Evolutionary conservation across 2,797 vertebrate species (phyloP), one percentile per base, ranked within the genome.

Genomic region (Lagocephalus sceleratus): DNA sequence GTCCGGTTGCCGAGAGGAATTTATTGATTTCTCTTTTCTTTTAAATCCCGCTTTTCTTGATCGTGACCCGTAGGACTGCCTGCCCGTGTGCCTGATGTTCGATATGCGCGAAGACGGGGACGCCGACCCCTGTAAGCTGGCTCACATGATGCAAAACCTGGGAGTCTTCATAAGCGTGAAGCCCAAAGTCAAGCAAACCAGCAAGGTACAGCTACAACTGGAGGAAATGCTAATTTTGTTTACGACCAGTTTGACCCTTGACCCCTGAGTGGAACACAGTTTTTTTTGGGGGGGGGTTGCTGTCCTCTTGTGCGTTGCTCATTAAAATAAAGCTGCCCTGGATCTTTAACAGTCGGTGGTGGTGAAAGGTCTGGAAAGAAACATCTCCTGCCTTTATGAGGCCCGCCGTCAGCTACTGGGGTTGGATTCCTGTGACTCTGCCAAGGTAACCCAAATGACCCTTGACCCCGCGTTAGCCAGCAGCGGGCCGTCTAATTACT

Each of bases 11-110:
- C 5, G 9, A 11, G 29, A 29, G 29, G 29, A 29, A 8, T 25
- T 25, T 7, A 35, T n/a, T 35, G 32, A 14, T 12, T 35, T 35
- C 14, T 12, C 14, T 35, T 2, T 52, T 14, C 56, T 49, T 59
- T 20, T 15, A 39, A 39, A 17, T 17, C 16, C 14, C 17, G 8
- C 39, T 10, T 54, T 11, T 51, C 42, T 26, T 14, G 57, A 20
- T 69, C 10, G 65, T 25, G 23, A 21, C 41, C 6, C 78, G n/a
- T 8, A 87, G 92, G 91, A 93, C 76, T 92, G 90, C 57, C 76
- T 93, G 63, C 92, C 92, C 1, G 86, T 91, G 64, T 92, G 92
- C 73, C 81, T 92, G 82, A 92, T 92, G 91, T 93, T 93, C 69
- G 91, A 93, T 83, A 87, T 92, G 85, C 88, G 88, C 51, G 90